These are phyloP conservation scores for Sebastes fasciatus DNA, from an alignment of 2,113 vertebrate genomes.

Conservation along the genomic window DNA sequence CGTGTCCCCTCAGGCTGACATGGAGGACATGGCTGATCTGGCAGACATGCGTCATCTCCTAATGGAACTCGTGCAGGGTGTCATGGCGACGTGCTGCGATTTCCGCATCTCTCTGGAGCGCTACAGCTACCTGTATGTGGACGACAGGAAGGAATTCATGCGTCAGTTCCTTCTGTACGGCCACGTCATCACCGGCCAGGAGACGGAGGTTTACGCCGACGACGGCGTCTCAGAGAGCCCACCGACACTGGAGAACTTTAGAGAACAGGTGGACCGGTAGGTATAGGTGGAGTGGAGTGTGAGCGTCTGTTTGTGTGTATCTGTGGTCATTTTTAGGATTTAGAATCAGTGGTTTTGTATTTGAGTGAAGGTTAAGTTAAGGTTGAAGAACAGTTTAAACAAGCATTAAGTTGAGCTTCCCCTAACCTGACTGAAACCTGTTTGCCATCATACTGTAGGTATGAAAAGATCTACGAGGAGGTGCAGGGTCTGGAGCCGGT, in stretches of 20 bases:
- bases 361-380: not conserved
- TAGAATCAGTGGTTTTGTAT: not conserved
- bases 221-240: conserved; percentile 80
- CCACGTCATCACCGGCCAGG: conserved; percentile 80
- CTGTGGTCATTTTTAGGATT: not conserved
- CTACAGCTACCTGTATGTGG: conserved; percentile 88
- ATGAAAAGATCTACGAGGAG: conserved; percentile 89
- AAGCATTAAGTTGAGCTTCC: not conserved
- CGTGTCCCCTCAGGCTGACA: conserved; percentile 82
- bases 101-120: conserved; percentile 83
- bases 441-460: conserved; percentile 69
- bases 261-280: conserved; percentile 87
- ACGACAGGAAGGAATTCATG: conserved; percentile 89
- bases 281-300: not conserved
- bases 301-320: not conserved
- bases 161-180: conserved; percentile 88
- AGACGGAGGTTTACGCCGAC: conserved; percentile 80
- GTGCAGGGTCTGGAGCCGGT: conserved; percentile 83
- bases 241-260: conserved; percentile 86
- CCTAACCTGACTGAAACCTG: not conserved
- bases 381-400: not conserved
- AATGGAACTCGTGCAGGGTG: conserved; percentile 77
- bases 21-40: conserved; percentile 88
- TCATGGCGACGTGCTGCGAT: conserved; percentile 73
- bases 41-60: conserved; percentile 80